These are phyloP conservation scores for Dallia pectoralis DNA, from an alignment of 2,797 vertebrate genomes.

Conservation along the genomic window DNA sequence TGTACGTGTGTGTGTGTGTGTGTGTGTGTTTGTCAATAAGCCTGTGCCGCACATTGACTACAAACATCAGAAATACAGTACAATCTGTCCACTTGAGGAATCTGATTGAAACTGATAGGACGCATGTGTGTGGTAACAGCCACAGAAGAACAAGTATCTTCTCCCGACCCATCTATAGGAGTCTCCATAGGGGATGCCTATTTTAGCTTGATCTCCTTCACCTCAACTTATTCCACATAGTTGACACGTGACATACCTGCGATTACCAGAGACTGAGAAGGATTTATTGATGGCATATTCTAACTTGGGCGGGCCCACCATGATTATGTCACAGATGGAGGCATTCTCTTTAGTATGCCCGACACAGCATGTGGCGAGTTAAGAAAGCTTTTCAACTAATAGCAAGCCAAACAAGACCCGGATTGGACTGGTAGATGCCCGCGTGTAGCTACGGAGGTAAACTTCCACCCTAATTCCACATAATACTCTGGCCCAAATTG, in stretches of 20 bases:
- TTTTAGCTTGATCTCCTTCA: background rate
- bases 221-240: background rate
- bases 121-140: background rate
- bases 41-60: background rate
- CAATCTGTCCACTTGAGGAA: background rate
- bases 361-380: constrained; percentile 47
- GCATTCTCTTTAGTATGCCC: constrained; percentile 32
- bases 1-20: background rate
- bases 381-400: constrained; percentile 39
- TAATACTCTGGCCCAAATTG: constrained; percentile 27
- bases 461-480: constrained; percentile 28
- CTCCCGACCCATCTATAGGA: background rate
- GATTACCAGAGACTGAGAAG: background rate
- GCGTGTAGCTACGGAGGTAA: constrained; percentile 12
- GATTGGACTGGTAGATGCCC: constrained; percentile 29
- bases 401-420: constrained; percentile 26
- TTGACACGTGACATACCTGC: background rate
- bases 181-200: background rate
- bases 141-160: background rate
- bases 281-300: background rate
- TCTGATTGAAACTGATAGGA: background rate
- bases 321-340: constrained; percentile 51
- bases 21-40: background rate
- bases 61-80: background rate
- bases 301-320: constrained; percentile 34